A percentile compares a stretch with the other conserved stretches of the same genome.
Evolutionary conservation across 2,113 vertebrate species (phyloP).

Genomic region (Chauna torquata): DNA sequence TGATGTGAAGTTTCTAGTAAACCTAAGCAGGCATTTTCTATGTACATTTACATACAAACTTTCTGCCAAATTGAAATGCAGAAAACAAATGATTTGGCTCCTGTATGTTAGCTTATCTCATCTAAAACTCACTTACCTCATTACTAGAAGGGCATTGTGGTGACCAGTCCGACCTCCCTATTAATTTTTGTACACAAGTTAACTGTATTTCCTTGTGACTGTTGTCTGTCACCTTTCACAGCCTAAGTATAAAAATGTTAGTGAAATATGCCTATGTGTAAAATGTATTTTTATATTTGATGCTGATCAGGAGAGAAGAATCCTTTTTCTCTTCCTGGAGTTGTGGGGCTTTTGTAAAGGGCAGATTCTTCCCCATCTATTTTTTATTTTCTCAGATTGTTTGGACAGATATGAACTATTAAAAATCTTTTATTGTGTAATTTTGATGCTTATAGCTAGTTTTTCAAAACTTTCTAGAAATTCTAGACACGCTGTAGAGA

Average conservation of each 20-base stretch:
- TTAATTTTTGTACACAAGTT: neutral
- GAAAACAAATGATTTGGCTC: neutral
- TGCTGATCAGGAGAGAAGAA: neutral
- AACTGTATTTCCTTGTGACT: neutral
- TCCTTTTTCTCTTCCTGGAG: neutral
- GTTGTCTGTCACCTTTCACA: neutral
- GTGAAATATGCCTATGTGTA: neutral
- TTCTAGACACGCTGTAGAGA: neutral
- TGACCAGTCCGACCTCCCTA: neutral
- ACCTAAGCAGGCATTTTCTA: fast-evolving
- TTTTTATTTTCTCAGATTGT: neutral
- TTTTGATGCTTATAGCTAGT: neutral
- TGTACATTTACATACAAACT: fast-evolving
- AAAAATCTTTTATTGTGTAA: neutral
- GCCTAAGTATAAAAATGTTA: neutral
- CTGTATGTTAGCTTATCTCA: fast-evolving
- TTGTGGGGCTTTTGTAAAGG: neutral
- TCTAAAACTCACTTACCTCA: neutral
- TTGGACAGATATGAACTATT: neutral
- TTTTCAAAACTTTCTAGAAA: neutral
- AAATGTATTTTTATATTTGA: constrained; percentile 12
- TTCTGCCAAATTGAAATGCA: neutral
- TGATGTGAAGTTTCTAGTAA: fast-evolving
- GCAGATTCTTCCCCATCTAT: neutral
- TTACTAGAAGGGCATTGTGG: neutral